These are phyloP conservation scores for Scyliorhinus canicula DNA, from an alignment of 2,797 vertebrate genomes.

Conservation along the genomic window DNA sequence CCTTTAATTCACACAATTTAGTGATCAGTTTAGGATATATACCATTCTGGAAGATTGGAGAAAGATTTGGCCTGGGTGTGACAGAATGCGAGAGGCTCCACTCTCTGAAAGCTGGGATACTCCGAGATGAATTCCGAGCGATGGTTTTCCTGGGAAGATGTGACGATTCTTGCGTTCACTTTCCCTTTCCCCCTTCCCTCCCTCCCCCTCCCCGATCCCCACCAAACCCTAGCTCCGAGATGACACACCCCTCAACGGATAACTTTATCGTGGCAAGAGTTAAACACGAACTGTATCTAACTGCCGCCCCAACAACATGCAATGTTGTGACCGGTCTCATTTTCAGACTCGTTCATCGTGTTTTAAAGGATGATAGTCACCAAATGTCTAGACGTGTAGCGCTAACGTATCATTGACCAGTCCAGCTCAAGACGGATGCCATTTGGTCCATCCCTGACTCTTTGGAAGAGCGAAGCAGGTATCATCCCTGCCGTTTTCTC, in stretches of 20 bases:
- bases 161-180: neutral
- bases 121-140: neutral
- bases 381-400: neutral
- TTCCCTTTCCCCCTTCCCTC: neutral
- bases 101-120: neutral
- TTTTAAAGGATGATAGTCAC: neutral
- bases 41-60: neutral
- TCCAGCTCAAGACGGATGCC: too few relatives aligned
- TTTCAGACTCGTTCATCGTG: neutral
- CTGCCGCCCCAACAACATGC: neutral
- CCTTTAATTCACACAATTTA: neutral
- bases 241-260: neutral
- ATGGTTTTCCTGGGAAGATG: neutral
- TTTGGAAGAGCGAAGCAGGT: too few relatives aligned
- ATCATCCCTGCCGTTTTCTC: neutral
- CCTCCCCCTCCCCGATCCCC: too few relatives aligned
- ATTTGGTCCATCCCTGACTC: too few relatives aligned
- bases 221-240: neutral
- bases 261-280: neutral
- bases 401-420: neutral
- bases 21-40: neutral
- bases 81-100: neutral
- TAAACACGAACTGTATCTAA: neutral
- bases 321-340: neutral
- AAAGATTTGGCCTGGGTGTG: neutral